phyloP scores from a whole-genome alignment of 1,140 invertebrate genomes.

The Harlomillsia oculata region DNA sequence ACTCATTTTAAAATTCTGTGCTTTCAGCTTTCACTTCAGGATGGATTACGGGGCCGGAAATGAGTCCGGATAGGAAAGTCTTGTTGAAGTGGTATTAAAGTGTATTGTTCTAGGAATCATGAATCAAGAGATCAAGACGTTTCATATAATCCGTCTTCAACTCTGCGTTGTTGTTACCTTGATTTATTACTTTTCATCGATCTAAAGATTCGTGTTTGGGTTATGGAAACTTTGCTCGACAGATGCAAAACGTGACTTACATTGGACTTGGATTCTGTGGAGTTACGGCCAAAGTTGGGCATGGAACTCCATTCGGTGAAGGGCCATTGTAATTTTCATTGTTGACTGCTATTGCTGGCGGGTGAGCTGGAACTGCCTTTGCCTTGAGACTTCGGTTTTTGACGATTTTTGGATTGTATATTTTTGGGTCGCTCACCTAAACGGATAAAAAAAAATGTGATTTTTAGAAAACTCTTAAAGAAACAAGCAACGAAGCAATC shows the following conservation, averaged over 20 bases:
- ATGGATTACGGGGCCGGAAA: no score
- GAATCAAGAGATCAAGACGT: background rate
- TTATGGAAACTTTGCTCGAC: background rate
- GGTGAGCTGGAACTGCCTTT: conserved; percentile 10
- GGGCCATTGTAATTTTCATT: background rate
- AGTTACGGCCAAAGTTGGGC: background rate
- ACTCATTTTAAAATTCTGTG: no score
- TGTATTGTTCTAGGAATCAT: conserved; percentile 3
- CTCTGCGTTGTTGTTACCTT: background rate
- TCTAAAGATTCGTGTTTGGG: background rate
- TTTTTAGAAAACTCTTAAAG: no score
- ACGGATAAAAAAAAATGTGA: background rate
- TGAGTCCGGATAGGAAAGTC: no score
- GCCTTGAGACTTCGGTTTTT: conserved; percentile 43
- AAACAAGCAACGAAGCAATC: background rate
- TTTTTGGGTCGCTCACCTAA: conserved; percentile 77
- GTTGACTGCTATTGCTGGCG: conserved; percentile 2
- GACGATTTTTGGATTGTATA: conserved; percentile 80
- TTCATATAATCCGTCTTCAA: background rate
- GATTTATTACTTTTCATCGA: no score
- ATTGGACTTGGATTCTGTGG: conserved; percentile 10
- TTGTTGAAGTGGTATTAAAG: no score
- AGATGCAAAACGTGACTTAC: background rate
- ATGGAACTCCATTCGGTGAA: background rate
- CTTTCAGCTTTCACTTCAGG: no score